A percentile compares a stretch with the other conserved stretches of the same genome.
Evolutionary conservation across 2,797 vertebrate genomes (phyloP).

Genomic region (Lagorchestes hirsutus): DNA sequence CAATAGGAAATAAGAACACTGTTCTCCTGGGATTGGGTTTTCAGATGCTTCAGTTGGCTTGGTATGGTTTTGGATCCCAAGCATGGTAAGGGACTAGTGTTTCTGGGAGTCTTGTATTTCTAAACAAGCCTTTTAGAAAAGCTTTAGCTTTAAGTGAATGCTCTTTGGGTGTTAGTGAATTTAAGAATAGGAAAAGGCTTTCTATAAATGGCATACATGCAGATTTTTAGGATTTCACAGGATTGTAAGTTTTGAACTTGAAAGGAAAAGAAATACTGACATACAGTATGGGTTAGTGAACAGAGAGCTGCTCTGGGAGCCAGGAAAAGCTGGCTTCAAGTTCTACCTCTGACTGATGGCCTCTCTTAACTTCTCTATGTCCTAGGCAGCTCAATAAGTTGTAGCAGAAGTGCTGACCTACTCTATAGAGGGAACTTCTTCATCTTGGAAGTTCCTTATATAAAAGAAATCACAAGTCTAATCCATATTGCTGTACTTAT

Average conservation of each 20-base stretch:
- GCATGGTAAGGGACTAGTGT: slow-evolving; percentile 90
- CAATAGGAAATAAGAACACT: slow-evolving; percentile 96
- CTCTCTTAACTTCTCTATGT: not conserved
- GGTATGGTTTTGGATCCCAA: slow-evolving; percentile 96
- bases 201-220: no score
- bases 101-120: not conserved
- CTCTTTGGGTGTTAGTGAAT: not conserved
- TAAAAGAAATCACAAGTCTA: not conserved
- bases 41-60: slow-evolving; percentile 94
- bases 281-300: not conserved
- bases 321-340: not conserved
- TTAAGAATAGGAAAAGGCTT: slow-evolving; percentile 21
- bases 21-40: slow-evolving; percentile 95
- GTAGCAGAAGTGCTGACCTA: not conserved
- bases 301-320: not conserved
- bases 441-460: not conserved
- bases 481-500: not conserved
- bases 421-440: not conserved
- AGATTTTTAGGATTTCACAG: slow-evolving; percentile 33
- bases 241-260: slow-evolving; percentile 17
- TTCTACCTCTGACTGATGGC: not conserved
- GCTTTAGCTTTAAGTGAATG: not conserved
- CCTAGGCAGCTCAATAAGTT: not conserved
- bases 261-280: not conserved
- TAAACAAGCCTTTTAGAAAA: slow-evolving; percentile 9